Percentiles rank a stretch among this genome's conserved stretches.
Conservation (phyloP, 92 coral and sea anemone species). For the Palythoa heliodiscus region DNA sequence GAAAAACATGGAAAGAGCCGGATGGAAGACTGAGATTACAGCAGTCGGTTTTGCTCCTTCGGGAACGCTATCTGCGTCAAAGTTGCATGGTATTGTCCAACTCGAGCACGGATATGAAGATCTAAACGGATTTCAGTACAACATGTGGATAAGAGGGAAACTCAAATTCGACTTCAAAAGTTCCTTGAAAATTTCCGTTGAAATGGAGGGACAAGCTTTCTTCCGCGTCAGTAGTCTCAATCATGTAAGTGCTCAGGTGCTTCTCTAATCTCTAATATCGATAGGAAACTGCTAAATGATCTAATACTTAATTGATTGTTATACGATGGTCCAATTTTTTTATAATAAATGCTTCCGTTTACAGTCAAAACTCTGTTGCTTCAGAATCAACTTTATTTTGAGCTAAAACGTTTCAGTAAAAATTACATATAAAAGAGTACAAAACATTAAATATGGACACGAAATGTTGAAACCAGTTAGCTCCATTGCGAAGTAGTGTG, state of each 20-base stretch:
- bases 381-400: no score
- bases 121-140: constrained; percentile 17
- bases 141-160: constrained; percentile 43
- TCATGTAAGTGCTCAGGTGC: constrained; percentile 1
- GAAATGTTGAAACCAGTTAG: no score
- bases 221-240: neutral
- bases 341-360: no score
- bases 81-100: constrained; percentile 3
- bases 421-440: no score
- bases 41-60: constrained; percentile 33
- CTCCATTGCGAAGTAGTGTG: no score
- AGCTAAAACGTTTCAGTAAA: no score
- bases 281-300: no score
- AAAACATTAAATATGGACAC: no score
- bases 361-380: no score
- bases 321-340: no score
- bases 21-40: constrained; percentile 23
- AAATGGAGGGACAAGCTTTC: constrained; percentile 24
- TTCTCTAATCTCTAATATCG: no score
- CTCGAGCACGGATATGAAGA: neutral
- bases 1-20: constrained; percentile 41
- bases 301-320: no score
- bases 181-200: neutral
- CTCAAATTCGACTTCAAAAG: neutral
- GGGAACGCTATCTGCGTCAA: neutral